Evolutionary conservation across 1,140 invertebrate genomes (phyloP), one percentile per base, ranked within the genome.

Genomic region (Drosophila nannoptera): DNA sequence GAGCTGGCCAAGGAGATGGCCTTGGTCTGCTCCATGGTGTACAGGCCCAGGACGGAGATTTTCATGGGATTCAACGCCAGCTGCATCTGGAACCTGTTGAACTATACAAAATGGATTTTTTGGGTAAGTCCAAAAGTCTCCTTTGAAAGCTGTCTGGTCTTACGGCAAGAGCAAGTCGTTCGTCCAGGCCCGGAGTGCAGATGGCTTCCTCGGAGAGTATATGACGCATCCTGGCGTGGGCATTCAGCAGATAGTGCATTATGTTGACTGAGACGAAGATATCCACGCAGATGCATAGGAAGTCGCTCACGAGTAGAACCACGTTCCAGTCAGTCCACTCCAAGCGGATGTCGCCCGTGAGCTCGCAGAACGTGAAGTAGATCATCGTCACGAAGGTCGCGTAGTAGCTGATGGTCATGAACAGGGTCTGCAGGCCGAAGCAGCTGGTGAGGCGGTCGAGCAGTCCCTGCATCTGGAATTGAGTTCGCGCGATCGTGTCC

Each of bases 101-200:
- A 43, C 53, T 55, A 14, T 43, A 14, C 12, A 14, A 40, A 38
- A 22, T 38, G 5, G 4, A 5, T n/a, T n/a, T n/a, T n/a, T n/a
- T n/a, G n/a, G n/a, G n/a, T 29, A 2, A 4, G 8, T 3, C 22
- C 5, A 16, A 7, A 7, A 7, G n/a, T 12, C 5, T 42, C 40
- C 12, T 43, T 7, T 43, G 12, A 4, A 7, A 43, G 14, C 5
- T 42, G 4, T 9, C 12, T 31, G 1, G 0, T 48, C 67, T 72
- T 54, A 78, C 77, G 0, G 42, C 33, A n/a, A n/a, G 16, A 9
- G 74, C 66, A 12, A 81, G 35, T 3, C 78, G 70, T 8, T 45
- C 45, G 8, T 81, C 78, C 48, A 77, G 32, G 7, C 48, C 35
- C 11, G 16, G 6, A 0, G 5, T 22, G 4, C 56, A 58, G 0